phyloP scores from a whole-genome alignment of 2,797 vertebrate genomes.

The Garrulus glandarius region DNA sequence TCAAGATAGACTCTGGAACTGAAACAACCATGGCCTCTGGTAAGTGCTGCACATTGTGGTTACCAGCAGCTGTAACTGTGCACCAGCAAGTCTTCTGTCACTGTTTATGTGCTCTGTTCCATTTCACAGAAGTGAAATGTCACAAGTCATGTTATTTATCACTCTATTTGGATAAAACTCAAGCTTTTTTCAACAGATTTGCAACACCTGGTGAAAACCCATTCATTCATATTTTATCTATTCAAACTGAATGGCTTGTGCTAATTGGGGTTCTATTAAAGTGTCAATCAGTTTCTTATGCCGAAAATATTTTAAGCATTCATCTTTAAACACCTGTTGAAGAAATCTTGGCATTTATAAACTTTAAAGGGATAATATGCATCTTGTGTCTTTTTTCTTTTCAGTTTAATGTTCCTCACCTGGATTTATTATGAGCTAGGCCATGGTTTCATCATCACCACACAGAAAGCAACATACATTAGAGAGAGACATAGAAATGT shows the following conservation, averaged over 20 bases:
- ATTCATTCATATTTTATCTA: background rate
- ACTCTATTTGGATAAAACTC: background rate
- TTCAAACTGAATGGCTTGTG: background rate
- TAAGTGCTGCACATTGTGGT: background rate
- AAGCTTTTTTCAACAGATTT: background rate
- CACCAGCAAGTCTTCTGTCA: background rate
- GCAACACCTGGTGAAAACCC: background rate
- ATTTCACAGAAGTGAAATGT: background rate
- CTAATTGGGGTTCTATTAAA: background rate
- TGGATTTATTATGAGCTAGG: background rate
- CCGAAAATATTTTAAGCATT: background rate
- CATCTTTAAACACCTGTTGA: background rate
- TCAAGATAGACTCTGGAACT: background rate
- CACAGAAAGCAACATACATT: background rate
- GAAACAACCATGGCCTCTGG: background rate
- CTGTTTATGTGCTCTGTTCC: background rate
- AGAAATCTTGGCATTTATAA: background rate
- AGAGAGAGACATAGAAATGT: background rate
- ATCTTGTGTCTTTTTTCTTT: background rate
- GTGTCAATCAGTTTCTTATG: background rate
- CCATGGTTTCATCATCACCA: background rate
- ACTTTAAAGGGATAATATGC: background rate
- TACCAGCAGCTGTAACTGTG: background rate
- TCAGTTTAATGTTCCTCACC: background rate
- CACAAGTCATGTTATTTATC: background rate